Conservation (phyloP, 2,113 vertebrate genomes). For the Perca fluviatilis region DNA sequence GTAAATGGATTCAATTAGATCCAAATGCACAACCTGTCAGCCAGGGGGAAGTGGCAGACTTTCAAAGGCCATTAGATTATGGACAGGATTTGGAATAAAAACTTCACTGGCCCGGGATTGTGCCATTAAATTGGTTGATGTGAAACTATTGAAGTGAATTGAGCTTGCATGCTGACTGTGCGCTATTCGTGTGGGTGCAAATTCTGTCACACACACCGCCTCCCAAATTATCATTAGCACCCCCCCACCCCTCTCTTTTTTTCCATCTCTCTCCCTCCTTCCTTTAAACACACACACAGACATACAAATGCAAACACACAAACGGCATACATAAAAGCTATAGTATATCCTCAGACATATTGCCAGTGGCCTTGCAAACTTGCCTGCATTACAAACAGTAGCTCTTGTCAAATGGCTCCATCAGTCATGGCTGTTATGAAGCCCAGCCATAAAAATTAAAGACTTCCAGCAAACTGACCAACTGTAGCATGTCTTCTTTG, state of each 20-base stretch:
- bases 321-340: constrained; percentile 52
- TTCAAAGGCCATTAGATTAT: constrained; percentile 83
- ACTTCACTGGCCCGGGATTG: constrained; percentile 70
- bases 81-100: constrained; percentile 81
- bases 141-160: constrained; percentile 74
- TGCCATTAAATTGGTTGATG: constrained; percentile 77
- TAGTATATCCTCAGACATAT: constrained; percentile 56
- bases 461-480: constrained; percentile 79
- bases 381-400: constrained; percentile 68
- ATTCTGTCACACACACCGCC: constrained; percentile 56
- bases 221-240: constrained; percentile 59
- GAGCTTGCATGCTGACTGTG: constrained; percentile 68
- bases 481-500: constrained; percentile 76
- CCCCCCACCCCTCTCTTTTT: not conserved
- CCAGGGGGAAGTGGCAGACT: constrained; percentile 78
- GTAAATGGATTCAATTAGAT: constrained; percentile 86
- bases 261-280: constrained; percentile 19
- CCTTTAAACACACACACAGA: constrained; percentile 10
- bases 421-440: constrained; percentile 81
- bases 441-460: constrained; percentile 78
- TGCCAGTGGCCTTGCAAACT: constrained; percentile 54
- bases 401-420: constrained; percentile 70
- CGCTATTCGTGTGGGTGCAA: constrained; percentile 56
- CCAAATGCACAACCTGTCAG: constrained; percentile 86
- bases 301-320: constrained; percentile 49